Base-by-base conservation (phyloP, 1,140 invertebrate genomes). In the Pollicipes pollicipes region DNA sequence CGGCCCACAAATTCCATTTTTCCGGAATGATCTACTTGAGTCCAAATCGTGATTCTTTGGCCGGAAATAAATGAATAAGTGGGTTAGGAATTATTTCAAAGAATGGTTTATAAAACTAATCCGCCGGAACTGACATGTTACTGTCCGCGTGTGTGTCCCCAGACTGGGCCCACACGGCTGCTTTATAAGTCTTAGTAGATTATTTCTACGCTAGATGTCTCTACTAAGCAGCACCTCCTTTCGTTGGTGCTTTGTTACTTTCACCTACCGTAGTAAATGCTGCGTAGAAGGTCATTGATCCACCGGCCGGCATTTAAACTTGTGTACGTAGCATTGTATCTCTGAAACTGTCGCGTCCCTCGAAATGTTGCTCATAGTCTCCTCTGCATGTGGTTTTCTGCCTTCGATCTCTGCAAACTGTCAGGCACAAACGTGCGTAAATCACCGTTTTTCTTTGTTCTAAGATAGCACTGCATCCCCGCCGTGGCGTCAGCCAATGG, bases 401-500 rank as follows among this genome's bases (percentile, higher is more conserved):
- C n/a, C n/a, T n/a, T n/a, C n/a, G n/a, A n/a, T n/a, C n/a, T n/a
- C n/a, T n/a, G n/a, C 13, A 58, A 58, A 58, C 13, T 13, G 2
- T 58, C 21, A 58, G 8, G 16, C 6, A 58, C n/a, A 58, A 58
- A 58, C 10, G 45, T 21, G 21, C 24, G 24, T 21, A 58, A 58
- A 17, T 21, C 45, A 2, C 21, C 24, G 45, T 6, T 58, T 58
- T 58, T 58, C 45, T 58, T 58, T 58, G 45, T 58, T 58, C 45
- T 24, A 21, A 58, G 45, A 58, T 58, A 21, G 13, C 45, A 10
- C 45, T 58, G 21, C 17, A 10, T 10, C 13, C 45, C 45, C 68
- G 71, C 30, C 45, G 45, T n/a, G 45, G 3, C 32, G 72, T 27
- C 21, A 63, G 30, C 75, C 75, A 76, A 76, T 76, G 58, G 67